Evolutionary conservation across 64 coral and sea anemone species (phyloP).

Genomic region (Platygyra sinensis): DNA sequence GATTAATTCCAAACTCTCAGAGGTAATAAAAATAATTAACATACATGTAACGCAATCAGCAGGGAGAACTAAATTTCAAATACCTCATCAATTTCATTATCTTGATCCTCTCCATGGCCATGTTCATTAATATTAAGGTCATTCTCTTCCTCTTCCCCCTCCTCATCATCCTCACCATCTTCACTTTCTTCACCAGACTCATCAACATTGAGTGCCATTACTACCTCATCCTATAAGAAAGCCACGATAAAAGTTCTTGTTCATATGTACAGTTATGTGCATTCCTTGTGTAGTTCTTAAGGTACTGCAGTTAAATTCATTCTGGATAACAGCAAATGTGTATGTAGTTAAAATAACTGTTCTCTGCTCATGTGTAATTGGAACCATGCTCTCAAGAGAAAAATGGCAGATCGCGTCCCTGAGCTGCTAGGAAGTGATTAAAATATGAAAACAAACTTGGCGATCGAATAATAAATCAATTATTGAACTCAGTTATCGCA

Average conservation of each 20-base stretch:
- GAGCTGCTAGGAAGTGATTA: too few relatives aligned
- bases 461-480: too few relatives aligned
- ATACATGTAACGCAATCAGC: too few relatives aligned
- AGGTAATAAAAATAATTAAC: not conserved
- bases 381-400: too few relatives aligned
- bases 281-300: too few relatives aligned
- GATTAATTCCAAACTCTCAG: not conserved
- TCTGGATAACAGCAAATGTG: not conserved
- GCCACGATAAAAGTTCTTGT: not conserved
- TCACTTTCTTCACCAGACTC: conserved; percentile 20
- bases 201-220: conserved; percentile 58
- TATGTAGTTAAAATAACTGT: too few relatives aligned
- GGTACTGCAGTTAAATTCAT: too few relatives aligned
- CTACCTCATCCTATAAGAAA: conserved; percentile 9
- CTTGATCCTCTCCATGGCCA: not conserved
- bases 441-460: too few relatives aligned
- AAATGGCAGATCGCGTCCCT: too few relatives aligned
- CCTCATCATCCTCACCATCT: not conserved
- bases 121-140: not conserved
- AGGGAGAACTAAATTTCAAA: not conserved
- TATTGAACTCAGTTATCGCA: too few relatives aligned
- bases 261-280: too few relatives aligned
- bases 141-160: conserved; percentile 21
- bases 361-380: too few relatives aligned
- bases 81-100: conserved; percentile 44